These are phyloP conservation scores for Leptinotarsa texana DNA, from an alignment of 1,140 invertebrate species.

Conservation along the genomic window DNA sequence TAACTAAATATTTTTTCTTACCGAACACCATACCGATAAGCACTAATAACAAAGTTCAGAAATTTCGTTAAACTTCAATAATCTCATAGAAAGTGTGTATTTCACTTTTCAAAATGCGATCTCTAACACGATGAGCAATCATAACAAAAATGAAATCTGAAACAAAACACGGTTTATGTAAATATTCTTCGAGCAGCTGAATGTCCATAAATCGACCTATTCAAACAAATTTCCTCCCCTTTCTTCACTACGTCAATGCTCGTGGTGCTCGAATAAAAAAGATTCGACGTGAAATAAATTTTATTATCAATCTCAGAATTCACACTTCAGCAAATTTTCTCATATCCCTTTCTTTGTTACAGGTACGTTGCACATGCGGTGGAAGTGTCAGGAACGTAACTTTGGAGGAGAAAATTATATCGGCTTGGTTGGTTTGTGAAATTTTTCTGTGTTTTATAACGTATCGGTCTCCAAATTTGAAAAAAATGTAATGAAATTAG, in stretches of 20 bases:
- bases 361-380: slow-evolving; percentile 7
- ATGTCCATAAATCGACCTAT: too few relatives aligned
- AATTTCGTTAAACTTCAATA: too few relatives aligned
- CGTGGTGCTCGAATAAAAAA: background rate
- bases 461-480: background rate
- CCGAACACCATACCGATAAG: too few relatives aligned
- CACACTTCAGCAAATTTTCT: slow-evolving; percentile 22
- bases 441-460: background rate
- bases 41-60: too few relatives aligned
- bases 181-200: too few relatives aligned
- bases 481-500: too few relatives aligned
- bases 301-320: slow-evolving; percentile 19
- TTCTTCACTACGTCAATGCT: background rate
- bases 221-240: background rate
- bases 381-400: background rate
- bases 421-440: background rate
- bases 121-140: too few relatives aligned
- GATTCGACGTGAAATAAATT: slow-evolving; percentile 3
- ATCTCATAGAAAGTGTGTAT: too few relatives aligned
- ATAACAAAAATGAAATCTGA: too few relatives aligned
- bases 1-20: too few relatives aligned
- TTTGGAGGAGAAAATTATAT: background rate
- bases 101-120: too few relatives aligned
- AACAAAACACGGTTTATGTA: too few relatives aligned
- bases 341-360: slow-evolving; percentile 17